Percentiles rank a stretch among this genome's conserved stretches.
Evolutionary conservation across 2,113 vertebrate species (phyloP).

Genomic region (Eretmochelys imbricata): DNA sequence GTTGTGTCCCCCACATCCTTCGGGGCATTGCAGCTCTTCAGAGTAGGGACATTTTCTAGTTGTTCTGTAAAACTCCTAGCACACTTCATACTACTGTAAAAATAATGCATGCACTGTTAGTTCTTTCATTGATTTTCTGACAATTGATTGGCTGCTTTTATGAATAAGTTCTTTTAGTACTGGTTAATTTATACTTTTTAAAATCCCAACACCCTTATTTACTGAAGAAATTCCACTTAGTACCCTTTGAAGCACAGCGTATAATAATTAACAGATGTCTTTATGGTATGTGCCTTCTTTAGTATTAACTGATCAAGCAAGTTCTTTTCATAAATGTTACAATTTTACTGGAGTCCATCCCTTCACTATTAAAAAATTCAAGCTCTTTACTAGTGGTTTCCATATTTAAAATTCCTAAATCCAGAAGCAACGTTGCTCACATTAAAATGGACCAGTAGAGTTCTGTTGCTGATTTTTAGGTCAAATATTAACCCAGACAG

Average conservation of each 20-base stretch:
- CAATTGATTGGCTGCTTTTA: background rate
- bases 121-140: background rate
- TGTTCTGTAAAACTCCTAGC: background rate
- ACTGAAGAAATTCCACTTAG: background rate
- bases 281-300: background rate
- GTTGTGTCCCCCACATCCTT: background rate
- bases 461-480: background rate
- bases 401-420: background rate
- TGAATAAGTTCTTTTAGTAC: background rate
- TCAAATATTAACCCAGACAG: constrained; percentile 7
- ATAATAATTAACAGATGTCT: background rate
- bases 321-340: background rate
- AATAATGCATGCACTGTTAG: background rate
- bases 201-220: background rate
- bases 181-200: background rate
- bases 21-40: background rate
- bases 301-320: background rate
- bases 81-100: background rate
- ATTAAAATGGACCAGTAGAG: background rate
- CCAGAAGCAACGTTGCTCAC: background rate
- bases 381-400: background rate
- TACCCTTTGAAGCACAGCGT: rapidly evolving
- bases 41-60: background rate
- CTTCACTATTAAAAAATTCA: background rate
- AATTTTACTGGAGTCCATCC: background rate